A percentile compares a stretch with the other conserved stretches of the same genome.
Conservation (phyloP, 2,113 vertebrate species). For the Tiliqua scincoides region DNA sequence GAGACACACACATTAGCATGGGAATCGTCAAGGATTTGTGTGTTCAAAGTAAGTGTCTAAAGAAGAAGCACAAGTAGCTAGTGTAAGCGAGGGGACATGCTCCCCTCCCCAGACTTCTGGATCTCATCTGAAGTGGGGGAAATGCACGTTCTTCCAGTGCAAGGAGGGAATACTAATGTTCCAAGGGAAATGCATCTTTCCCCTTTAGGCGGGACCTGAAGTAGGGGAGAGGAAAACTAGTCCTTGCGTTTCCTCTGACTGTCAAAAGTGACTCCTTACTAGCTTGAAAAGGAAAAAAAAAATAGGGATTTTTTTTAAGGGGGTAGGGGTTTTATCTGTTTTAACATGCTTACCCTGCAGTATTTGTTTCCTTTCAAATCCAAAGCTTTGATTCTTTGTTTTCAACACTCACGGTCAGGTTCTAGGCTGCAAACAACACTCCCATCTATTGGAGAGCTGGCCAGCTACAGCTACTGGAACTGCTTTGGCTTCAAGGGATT, state of each 20-base stretch:
- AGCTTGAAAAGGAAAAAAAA: not conserved
- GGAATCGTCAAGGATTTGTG: not conserved
- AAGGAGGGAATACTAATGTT: not conserved
- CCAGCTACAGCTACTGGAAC: not conserved
- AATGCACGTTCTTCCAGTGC: not conserved
- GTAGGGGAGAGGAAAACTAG: not conserved
- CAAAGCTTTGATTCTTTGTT: not conserved
- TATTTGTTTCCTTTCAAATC: not conserved
- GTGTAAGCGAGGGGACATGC: too few relatives aligned
- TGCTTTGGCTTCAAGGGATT: slow-evolving; percentile 49
- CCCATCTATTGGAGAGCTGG: not conserved
- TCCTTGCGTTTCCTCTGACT: not conserved
- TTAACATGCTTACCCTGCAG: not conserved
- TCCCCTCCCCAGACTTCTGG: not conserved
- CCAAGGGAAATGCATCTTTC: not conserved
- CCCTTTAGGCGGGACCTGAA: not conserved
- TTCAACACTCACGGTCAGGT: not conserved
- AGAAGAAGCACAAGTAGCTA: not conserved
- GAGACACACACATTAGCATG: not conserved
- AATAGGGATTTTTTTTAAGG: not conserved
- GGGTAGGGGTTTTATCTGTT: not conserved
- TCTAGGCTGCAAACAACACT: not conserved
- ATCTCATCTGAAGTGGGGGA: not conserved
- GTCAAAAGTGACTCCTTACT: not conserved
- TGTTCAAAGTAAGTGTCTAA: not conserved